Base-by-base conservation (phyloP, 2,888 invertebrate species). In the Alloplasta piceator region DNA sequence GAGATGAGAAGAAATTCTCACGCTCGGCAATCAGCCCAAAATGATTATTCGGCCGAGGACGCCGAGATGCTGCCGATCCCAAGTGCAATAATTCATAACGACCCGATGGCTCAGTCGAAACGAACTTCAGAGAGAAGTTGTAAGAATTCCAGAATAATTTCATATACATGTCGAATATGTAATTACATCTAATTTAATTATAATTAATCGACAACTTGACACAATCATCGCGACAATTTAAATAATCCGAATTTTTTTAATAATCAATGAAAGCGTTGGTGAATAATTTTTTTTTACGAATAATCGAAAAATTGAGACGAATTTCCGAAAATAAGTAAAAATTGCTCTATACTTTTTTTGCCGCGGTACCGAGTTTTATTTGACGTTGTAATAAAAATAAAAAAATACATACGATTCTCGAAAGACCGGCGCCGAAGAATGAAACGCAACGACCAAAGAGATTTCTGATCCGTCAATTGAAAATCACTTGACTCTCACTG, bases 51-150 rank as follows among this genome's bases (percentile, higher is more conserved):
- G 7, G 78, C 60, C 4, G 90, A 89, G 61, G 88, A 87, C 6
- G 61, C 85, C 1, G 90, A 90, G 74, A 75, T 80, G 60, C 86
- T 91, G 64, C 91, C 91, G 4, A 84, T 88, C 10, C 90, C 91
- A 1, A 89, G 89, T 38, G 87, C 90, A 0, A 77, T 89, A 9
- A 84, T 89, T 6, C 86, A 87, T 61, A 86, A 84, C 14, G 84
- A 80, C 38, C 86, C 88, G 7, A 58, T 84, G 48, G 89, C 87
- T 68, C 74, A 87, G 3, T 88, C 87, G 6, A 92, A 92, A 75
- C 89, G 91, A 64, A 89, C 89, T 9, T 26, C 26, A 26, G 26
- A 26, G 3, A 26, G 26, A 26, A 88, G 85, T 83, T 87, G 90
- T 91, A 66, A 91, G 90, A 87, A 85, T 84, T 85, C 43, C 12